Evolutionary conservation across 2,797 vertebrate genomes (phyloP), one percentile per base, ranked within the genome.

Genomic region (Platalea minor): DNA sequence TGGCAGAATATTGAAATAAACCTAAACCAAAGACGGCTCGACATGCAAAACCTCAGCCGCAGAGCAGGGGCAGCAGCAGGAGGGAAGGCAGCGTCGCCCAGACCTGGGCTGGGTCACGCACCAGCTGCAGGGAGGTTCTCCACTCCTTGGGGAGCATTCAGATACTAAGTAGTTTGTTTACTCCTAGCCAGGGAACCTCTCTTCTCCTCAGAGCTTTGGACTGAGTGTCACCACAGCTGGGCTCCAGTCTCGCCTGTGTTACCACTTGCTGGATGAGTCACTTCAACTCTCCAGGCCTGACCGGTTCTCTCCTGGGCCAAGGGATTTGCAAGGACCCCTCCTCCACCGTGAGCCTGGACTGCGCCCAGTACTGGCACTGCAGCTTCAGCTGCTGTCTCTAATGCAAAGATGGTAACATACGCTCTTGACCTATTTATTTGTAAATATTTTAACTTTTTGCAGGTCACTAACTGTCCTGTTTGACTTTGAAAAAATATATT

Each of bases 41-140:
- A 48, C 13, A 7, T 5, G 48, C 46, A 79, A 72, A 76, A 24
- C 50, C 45, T 43, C 0, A 0, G n/a, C 25, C 0, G 1, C 13
- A n/a, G 53, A 45, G 67, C 25, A 70, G 60, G 31, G 51, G 9
- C 35, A 25, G 51, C 82, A 46, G 56, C 26, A 29, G 45, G 0
- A 20, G 37, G 37, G 51, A 65, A 54, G 60, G 43, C 67, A 82
- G 65, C 1, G 0, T 43, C 35, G n/a, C 41, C 35, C 37, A 28
- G 26, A 31, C 26, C 53, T 16, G 21, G 48, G 43, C 41, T 75
- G n/a, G 64, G 18, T 64, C 74, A 31, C 1, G 1, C 6, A 35
- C 33, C 17, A 26, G 29, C 35, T 35, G 18, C 70, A 31, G 41
- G n/a, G 16, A 70, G 20, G 17, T 46, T 91, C 54, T 68, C 11